Conservation (phyloP, 2,888 invertebrate species). For the Ypsolopha scabrella region DNA sequence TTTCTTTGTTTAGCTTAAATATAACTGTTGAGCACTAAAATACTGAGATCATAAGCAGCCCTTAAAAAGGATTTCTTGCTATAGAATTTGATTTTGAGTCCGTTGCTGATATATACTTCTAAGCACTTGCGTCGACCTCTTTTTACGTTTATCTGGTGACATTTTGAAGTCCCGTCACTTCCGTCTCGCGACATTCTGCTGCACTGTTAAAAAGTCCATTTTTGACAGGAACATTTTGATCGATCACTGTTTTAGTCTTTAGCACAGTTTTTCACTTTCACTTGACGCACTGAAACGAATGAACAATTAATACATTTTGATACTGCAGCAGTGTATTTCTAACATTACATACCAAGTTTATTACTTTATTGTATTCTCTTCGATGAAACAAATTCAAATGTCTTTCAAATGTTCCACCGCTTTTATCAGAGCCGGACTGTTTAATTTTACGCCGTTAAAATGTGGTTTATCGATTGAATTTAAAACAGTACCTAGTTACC, state of each 20-base stretch:
- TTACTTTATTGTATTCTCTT: too few relatives aligned
- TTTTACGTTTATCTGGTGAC: conserved; percentile 58
- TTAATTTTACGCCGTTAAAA: too few relatives aligned
- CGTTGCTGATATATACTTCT: conserved; percentile 18
- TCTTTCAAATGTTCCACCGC: too few relatives aligned
- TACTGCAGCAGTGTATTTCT: conserved; percentile 1
- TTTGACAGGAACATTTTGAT: conserved; percentile 21
- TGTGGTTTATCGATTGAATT: too few relatives aligned
- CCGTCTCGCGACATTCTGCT: conserved; percentile 10
- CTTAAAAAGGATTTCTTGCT: conserved; percentile 10
- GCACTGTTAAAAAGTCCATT: conserved; percentile 7
- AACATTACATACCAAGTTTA: too few relatives aligned
- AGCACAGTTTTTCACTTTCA: conserved; percentile 19
- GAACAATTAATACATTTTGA: background rate
- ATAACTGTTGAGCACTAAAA: conserved; percentile 46
- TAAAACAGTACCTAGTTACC: too few relatives aligned
- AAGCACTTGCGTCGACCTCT: conserved; percentile 30
- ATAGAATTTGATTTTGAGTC: conserved; percentile 21
- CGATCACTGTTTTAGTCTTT: conserved; percentile 13
- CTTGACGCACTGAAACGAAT: background rate
- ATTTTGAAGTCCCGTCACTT: conserved; percentile 47
- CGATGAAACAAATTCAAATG: too few relatives aligned
- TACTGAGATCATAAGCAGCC: conserved; percentile 40
- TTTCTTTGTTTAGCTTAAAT: conserved; percentile 19
- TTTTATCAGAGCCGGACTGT: too few relatives aligned